Conservation (phyloP, 1,140 invertebrate species). For the Drosophila elegans region DNA sequence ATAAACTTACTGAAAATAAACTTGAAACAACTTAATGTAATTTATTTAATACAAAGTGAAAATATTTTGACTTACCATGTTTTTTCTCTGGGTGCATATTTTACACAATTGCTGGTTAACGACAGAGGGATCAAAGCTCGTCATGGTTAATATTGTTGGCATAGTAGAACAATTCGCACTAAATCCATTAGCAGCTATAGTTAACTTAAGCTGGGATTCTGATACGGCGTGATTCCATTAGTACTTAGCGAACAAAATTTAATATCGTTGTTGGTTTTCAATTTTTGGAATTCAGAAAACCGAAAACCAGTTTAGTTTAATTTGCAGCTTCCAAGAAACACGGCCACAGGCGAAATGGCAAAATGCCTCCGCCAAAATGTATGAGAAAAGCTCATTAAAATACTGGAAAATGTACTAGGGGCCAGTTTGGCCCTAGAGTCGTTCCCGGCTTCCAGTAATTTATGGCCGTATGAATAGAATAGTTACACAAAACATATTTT, state of each 20-base stretch:
- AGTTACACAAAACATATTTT: constrained; percentile 53
- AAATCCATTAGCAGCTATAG: constrained; percentile 22
- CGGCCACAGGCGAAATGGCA: constrained; percentile 20
- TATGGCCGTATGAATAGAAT: constrained; percentile 46
- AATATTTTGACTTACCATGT: too few species aligned
- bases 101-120: too few species aligned
- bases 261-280: background rate
- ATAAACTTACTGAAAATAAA: too few species aligned
- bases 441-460: constrained; percentile 31
- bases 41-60: too few species aligned
- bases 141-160: constrained; percentile 10
- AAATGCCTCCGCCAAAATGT: constrained; percentile 2
- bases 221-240: constrained; percentile 33
- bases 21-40: too few species aligned
- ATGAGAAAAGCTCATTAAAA: constrained; percentile 61
- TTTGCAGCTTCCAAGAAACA: constrained; percentile 56
- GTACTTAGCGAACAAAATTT: constrained; percentile 10
- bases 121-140: too few species aligned
- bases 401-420: constrained; percentile 45
- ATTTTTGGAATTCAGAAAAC: constrained; percentile 38
- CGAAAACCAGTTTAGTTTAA: constrained; percentile 72
- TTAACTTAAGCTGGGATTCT: constrained; percentile 4
- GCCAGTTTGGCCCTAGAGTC: constrained; percentile 5
- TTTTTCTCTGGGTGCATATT: too few species aligned
- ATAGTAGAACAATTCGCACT: constrained; percentile 10